A percentile compares a stretch with the other conserved stretches of the same genome.
These are phyloP conservation scores for Drosophila fuyamai DNA, from an alignment of 1,140 invertebrate species.

Conservation along the genomic window DNA sequence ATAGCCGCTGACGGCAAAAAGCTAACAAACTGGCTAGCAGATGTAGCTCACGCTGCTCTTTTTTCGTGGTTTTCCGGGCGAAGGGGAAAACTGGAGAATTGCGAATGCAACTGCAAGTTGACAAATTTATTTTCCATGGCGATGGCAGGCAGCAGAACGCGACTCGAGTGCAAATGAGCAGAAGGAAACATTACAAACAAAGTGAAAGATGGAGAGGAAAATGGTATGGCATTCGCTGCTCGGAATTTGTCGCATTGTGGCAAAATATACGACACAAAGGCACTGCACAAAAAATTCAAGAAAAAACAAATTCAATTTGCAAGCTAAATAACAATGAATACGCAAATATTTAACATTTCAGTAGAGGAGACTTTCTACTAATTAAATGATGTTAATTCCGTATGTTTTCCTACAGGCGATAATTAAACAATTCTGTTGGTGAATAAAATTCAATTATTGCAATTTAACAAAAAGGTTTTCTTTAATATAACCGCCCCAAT, in stretches of 20 bases:
- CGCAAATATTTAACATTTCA: background rate
- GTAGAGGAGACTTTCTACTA: no score
- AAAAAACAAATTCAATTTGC: background rate
- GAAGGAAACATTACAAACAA: conserved; percentile 43
- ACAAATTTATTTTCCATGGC: conserved; percentile 76
- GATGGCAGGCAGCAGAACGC: conserved; percentile 44
- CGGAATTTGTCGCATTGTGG: conserved; percentile 48
- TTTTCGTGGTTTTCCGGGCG: conserved; percentile 28
- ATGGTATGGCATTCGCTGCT: conserved; percentile 3
- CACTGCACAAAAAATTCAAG: conserved; percentile 18
- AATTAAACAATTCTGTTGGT: no score
- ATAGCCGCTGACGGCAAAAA: conserved; percentile 49
- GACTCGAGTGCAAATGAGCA: conserved; percentile 61
- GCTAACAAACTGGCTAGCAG: conserved; percentile 37
- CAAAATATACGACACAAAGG: conserved; percentile 12
- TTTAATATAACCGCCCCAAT: no score
- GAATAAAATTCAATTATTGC: no score
- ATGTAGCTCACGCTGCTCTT: conserved; percentile 39
- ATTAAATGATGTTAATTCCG: no score
- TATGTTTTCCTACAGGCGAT: no score
- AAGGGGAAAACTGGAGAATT: conserved; percentile 52
- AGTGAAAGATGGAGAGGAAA: conserved; percentile 18
- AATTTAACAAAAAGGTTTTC: no score
- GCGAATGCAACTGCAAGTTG: conserved; percentile 72
- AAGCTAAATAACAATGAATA: background rate